These are phyloP conservation scores for Rotaria macrura DNA, from an alignment of 2,888 invertebrate species.

Conservation along the genomic window DNA sequence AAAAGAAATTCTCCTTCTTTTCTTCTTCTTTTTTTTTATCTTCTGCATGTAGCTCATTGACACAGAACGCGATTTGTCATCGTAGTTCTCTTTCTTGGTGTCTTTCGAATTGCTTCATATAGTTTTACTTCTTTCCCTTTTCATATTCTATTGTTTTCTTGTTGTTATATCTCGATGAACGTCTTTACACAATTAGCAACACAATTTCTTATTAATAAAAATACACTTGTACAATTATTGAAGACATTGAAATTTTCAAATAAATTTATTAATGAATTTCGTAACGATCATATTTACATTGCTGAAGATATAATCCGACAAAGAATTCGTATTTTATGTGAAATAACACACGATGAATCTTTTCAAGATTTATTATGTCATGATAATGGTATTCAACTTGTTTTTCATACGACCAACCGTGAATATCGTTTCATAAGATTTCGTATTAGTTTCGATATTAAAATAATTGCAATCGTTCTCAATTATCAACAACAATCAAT, in stretches of 20 bases:
- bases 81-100: background rate
- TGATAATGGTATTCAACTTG: slow-evolving; percentile 1
- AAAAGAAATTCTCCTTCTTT: background rate
- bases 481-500: background rate
- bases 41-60: background rate
- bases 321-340: background rate
- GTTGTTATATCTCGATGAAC: background rate
- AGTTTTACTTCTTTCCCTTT: background rate
- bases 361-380: background rate
- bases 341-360: background rate
- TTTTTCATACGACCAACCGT: background rate
- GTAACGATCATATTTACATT: background rate
- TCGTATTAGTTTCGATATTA: slow-evolving; percentile 11
- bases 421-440: background rate
- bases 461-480: background rate
- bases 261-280: background rate
- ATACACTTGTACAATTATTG: background rate
- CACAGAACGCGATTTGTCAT: background rate
- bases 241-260: background rate
- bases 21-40: background rate
- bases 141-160: background rate
- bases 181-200: background rate
- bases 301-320: background rate
- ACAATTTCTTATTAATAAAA: slow-evolving; percentile 7
- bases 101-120: background rate